Conservation (phyloP, 1,140 invertebrate species). For the Bradynema listronoti region DNA sequence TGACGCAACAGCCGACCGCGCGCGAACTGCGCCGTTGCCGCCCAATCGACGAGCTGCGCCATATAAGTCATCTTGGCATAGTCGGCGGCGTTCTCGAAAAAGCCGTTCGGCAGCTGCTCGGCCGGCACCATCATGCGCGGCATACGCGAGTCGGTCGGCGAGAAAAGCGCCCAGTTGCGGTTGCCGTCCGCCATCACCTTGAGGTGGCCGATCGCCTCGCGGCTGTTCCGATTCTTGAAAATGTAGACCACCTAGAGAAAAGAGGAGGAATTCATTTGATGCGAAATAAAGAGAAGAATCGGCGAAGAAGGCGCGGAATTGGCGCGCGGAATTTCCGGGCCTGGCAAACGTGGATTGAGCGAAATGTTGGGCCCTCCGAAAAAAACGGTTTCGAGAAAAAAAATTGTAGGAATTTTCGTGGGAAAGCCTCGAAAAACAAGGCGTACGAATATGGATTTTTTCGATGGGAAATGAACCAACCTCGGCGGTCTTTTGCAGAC, state of each 20-base stretch:
- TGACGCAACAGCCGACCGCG: slow-evolving; percentile 64
- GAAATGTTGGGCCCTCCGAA: no score
- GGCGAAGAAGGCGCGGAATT: no score
- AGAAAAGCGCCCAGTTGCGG: slow-evolving; percentile 64
- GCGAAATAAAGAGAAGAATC: no score
- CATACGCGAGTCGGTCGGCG: slow-evolving; percentile 69
- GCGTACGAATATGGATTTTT: not conserved
- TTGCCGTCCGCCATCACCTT: slow-evolving; percentile 65
- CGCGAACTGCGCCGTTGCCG: slow-evolving; percentile 32
- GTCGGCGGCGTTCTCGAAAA: slow-evolving; percentile 39
- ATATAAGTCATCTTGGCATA: slow-evolving; percentile 37
- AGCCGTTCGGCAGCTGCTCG: slow-evolving; percentile 52
- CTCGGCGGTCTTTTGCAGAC: slow-evolving; percentile 36
- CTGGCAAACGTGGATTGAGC: no score
- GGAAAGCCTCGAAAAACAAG: no score
- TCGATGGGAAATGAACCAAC: slow-evolving; percentile 1
- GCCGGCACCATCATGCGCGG: slow-evolving; percentile 69
- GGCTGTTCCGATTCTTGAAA: slow-evolving; percentile 5
- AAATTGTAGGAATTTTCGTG: no score
- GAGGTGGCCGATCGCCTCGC: slow-evolving; percentile 64
- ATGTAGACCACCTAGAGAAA: slow-evolving; percentile 57
- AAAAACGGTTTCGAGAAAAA: no score
- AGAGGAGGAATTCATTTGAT: no score
- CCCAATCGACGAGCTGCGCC: slow-evolving; percentile 32
- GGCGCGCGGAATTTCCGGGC: no score